Conservation (phyloP, 2,797 vertebrate genomes). For the Argentina silus region DNA sequence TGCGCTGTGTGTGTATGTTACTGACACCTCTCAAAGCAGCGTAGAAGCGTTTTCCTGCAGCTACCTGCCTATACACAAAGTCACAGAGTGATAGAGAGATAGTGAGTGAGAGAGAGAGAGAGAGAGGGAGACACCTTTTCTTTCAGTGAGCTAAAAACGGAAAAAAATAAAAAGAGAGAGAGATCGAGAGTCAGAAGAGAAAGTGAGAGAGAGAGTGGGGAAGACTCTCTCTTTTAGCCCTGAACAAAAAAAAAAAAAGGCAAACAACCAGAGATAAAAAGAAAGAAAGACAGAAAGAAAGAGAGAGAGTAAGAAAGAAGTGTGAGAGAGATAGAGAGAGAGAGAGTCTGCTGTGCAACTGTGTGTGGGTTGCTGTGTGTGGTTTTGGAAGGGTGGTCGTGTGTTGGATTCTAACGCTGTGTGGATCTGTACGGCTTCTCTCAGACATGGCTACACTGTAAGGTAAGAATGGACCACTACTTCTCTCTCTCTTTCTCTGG, state of each 20-base stretch:
- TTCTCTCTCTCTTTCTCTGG: neutral
- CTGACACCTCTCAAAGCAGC: neutral
- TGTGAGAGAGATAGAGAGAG: neutral
- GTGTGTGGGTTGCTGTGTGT: neutral
- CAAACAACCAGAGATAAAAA: no score
- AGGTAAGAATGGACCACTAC: neutral
- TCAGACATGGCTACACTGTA: conserved; percentile 1
- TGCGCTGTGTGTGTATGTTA: neutral
- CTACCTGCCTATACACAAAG: neutral
- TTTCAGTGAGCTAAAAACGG: neutral
- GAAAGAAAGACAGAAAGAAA: neutral
- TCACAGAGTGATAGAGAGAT: neutral
- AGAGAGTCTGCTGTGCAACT: neutral
- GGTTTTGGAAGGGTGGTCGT: neutral
- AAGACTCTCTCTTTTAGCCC: no score
- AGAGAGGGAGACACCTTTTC: neutral
- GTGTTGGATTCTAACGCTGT: neutral
- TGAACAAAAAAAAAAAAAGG: no score
- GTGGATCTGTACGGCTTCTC: neutral
- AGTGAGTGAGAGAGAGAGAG: neutral
- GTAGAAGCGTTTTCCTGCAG: neutral
- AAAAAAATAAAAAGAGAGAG: neutral
- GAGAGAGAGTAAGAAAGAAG: neutral
- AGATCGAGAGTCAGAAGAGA: no score
- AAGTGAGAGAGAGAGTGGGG: neutral